Percentiles rank a stretch among this genome's conserved stretches.
Evolutionary conservation across 2,113 vertebrate species (phyloP).

Genomic region (Notarius lentiginosus): DNA sequence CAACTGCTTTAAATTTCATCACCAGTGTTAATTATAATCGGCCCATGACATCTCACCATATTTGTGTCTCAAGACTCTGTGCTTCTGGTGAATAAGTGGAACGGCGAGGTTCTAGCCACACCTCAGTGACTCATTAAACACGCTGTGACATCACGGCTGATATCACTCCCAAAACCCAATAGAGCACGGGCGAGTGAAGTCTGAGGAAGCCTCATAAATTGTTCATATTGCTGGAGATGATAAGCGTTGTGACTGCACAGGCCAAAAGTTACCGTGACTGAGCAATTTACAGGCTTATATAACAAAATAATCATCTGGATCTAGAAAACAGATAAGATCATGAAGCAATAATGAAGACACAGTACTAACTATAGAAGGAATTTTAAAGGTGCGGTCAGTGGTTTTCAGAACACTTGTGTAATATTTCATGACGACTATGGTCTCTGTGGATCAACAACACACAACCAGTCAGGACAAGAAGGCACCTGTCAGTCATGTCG

Average conservation of each 20-base stretch:
- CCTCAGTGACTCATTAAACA: slow-evolving; percentile 11
- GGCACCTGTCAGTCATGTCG: not conserved
- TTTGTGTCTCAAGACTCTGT: not conserved
- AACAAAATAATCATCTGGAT: not conserved
- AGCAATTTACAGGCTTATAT: not conserved
- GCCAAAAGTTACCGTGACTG: not conserved
- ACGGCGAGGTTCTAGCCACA: not conserved
- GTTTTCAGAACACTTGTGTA: not conserved
- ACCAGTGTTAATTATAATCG: not conserved
- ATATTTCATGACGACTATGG: not conserved
- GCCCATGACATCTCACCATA: not conserved
- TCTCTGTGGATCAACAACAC: not conserved
- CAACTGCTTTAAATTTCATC: not conserved
- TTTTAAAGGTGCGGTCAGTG: not conserved
- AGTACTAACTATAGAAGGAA: not conserved
- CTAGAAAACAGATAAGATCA: not conserved
- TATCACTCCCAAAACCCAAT: not conserved
- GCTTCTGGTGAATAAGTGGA: not conserved
- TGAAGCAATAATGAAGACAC: not conserved
- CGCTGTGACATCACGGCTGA: not conserved
- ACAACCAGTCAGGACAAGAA: not conserved
- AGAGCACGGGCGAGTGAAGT: not conserved
- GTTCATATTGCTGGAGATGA: not conserved
- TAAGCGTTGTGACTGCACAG: not conserved
- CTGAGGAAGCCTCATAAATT: not conserved